Evolutionary conservation across 2,888 invertebrate genomes (phyloP), one percentile per base, ranked within the genome.

Genomic region (Idaea straminata): DNA sequence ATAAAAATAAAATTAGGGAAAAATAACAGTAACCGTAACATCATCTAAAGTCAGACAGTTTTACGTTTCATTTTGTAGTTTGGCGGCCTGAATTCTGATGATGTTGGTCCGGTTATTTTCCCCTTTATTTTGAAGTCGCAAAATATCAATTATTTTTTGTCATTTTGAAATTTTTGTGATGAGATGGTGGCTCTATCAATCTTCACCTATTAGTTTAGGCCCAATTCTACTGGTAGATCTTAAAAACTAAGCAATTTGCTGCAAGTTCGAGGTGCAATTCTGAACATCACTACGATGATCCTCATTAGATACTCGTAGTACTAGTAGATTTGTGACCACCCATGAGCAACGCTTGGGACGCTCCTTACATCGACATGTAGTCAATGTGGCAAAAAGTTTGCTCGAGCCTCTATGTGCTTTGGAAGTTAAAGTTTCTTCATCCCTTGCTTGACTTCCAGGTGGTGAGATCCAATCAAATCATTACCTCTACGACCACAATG

Each of bases 201-300:
- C 25, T 3, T 25, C 3, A 25, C 25, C 25, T 25, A 25, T 25
- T 25, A 25, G 25, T 25, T 25, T 25, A 25, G 25, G 67, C 87
- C 93, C 25, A 3, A 25, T 25, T 1, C 25, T 25, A 25, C 25
- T 25, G 25, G 25, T 25, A 25, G 25, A 25, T 25, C 25, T 25
- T 25, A 1, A 25, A 25, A 25, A 25, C 25, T 25, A 0, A 78
- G 83, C 5, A 96, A 96, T 85, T 95, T 94, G 82, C 73, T 96
- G 25, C 96, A 96, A 94, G 75, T 87, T 93, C 69, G 93, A 93
- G 15, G 96, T 95, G 78, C 96, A 96, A 25, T 25, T 25, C 25
- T 25, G 25, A 2, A 2, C 25, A 25, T 25, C 25, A 25, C 25
- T 25, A 1, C 25, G 25, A 25, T 2, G 25, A 77, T 93, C 88